These are phyloP conservation scores for Grantiella picta DNA, from an alignment of 2,113 vertebrate genomes.

Conservation along the genomic window DNA sequence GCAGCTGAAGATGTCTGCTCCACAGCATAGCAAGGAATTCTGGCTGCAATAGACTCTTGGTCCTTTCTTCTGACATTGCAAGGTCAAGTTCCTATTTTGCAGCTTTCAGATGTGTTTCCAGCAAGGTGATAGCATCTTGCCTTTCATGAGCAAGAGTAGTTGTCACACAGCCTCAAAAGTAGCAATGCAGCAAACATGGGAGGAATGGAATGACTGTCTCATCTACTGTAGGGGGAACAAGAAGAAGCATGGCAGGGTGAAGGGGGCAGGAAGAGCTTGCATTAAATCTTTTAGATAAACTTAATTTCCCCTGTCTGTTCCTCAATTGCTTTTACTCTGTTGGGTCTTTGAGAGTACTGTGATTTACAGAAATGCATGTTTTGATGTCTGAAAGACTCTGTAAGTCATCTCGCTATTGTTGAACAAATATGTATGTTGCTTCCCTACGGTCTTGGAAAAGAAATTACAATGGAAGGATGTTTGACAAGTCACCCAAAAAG, in stretches of 20 bases:
- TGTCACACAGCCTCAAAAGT: background rate
- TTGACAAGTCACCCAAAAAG: background rate
- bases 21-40: background rate
- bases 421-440: background rate
- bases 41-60: background rate
- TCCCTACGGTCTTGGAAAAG: background rate
- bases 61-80: background rate
- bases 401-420: background rate
- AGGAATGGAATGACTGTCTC: background rate
- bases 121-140: background rate
- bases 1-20: fast-evolving
- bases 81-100: background rate
- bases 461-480: background rate
- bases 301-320: background rate
- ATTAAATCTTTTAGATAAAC: background rate
- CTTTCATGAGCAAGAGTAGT: background rate
- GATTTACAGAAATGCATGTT: background rate
- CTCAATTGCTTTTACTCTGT: background rate
- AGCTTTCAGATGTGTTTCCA: background rate
- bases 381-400: background rate
- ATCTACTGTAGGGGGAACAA: background rate
- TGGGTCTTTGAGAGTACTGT: background rate
- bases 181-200: background rate
- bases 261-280: background rate
- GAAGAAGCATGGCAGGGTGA: background rate